These are phyloP conservation scores for Cybosia mesomella DNA, from an alignment of 2,888 invertebrate species.

Conservation along the genomic window DNA sequence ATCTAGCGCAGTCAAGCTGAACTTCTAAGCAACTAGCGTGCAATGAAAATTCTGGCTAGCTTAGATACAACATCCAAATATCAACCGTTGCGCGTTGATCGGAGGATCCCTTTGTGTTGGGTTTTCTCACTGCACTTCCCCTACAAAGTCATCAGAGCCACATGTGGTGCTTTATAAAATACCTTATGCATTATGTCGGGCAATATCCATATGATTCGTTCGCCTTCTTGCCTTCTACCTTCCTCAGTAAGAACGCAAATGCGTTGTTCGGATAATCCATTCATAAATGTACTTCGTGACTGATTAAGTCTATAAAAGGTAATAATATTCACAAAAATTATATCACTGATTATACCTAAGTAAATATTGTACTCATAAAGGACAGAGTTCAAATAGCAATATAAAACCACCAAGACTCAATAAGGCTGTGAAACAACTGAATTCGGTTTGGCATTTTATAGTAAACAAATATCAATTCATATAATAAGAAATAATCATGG, in stretches of 20 bases:
- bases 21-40: too few relatives aligned
- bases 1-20: background rate
- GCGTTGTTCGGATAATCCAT: background rate
- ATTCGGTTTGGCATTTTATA: conserved; percentile 73
- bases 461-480: conserved; percentile 55
- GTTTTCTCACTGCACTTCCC: background rate
- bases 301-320: background rate
- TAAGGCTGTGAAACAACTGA: conserved; percentile 84
- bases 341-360: conserved; percentile 7
- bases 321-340: background rate
- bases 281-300: background rate
- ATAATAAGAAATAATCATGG: conserved; percentile 44
- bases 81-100: background rate
- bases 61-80: too few relatives aligned
- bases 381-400: conserved; percentile 67
- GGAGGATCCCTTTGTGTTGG: background rate
- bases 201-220: background rate
- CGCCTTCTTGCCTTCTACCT: background rate
- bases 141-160: too few relatives aligned
- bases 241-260: background rate
- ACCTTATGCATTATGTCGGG: background rate
- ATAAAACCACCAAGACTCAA: conserved; percentile 78
- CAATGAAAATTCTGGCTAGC: too few relatives aligned
- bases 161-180: background rate
- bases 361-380: conserved; percentile 43